Percentiles rank a stretch among this genome's conserved stretches.
Evolutionary conservation across 2,888 invertebrate species (phyloP).

Genomic region (Catocala fraxini): DNA sequence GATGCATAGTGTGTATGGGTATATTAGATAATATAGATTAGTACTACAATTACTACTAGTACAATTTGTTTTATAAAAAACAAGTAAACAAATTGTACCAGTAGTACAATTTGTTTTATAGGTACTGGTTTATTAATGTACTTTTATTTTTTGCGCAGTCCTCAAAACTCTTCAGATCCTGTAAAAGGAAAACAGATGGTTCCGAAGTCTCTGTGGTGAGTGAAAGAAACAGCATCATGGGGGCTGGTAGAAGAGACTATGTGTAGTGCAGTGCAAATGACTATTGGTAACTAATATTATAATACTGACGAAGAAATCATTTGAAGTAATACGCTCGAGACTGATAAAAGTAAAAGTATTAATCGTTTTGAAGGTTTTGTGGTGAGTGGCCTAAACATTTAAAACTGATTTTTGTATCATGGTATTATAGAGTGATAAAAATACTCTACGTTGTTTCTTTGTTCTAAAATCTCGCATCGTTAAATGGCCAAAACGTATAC

Average conservation of each 20-base stretch:
- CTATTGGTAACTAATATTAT: constrained; percentile 13
- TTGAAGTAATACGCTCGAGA: constrained; percentile 64
- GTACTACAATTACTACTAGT: too few relatives aligned
- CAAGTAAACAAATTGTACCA: not conserved
- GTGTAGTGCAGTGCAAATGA: constrained; percentile 65
- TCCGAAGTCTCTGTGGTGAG: constrained; percentile 82
- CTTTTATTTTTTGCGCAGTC: constrained; percentile 60
- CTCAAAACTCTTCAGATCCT: constrained; percentile 72
- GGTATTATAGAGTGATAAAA: too few relatives aligned
- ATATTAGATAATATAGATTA: too few relatives aligned
- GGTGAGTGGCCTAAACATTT: constrained; percentile 43
- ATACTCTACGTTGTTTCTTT: too few relatives aligned
- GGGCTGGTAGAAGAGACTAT: constrained; percentile 76
- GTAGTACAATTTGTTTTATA: not conserved
- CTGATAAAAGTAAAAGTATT: constrained; percentile 81
- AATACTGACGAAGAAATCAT: constrained; percentile 23
- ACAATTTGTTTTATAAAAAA: not conserved
- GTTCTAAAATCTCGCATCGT: too few relatives aligned
- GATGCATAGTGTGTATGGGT: too few relatives aligned
- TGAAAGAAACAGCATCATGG: constrained; percentile 79
- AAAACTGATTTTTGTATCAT: too few relatives aligned
- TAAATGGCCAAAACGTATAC: too few relatives aligned
- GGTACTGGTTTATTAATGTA: not conserved
- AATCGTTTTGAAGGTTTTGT: constrained; percentile 61
- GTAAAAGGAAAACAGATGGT: constrained; percentile 76